These are phyloP conservation scores for Notodonta dromedarius DNA, from an alignment of 2,888 invertebrate genomes.

Conservation along the genomic window DNA sequence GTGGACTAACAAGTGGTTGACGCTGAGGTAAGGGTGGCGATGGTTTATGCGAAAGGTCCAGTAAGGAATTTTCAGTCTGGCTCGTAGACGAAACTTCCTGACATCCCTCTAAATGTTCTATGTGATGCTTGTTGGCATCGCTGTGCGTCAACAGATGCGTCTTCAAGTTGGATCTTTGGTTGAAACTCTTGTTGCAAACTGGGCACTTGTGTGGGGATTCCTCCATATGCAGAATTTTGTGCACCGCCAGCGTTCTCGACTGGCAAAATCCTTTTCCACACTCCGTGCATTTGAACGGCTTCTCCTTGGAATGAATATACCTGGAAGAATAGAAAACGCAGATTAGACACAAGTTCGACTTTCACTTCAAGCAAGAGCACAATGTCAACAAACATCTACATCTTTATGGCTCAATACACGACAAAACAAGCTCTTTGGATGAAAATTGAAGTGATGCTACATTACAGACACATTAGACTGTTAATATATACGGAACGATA, in stretches of 20 bases:
- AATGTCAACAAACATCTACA: slow-evolving; percentile 57
- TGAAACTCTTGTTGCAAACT: slow-evolving; percentile 94
- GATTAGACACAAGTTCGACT: slow-evolving; percentile 53
- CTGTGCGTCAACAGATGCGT: slow-evolving; percentile 95
- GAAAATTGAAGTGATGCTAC: slow-evolving; percentile 63
- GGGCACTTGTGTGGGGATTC: slow-evolving; percentile 97
- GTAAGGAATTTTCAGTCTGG: slow-evolving; percentile 74
- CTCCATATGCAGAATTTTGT: slow-evolving; percentile 96
- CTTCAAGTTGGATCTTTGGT: slow-evolving; percentile 96
- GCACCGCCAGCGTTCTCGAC: slow-evolving; percentile 97
- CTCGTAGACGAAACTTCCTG: slow-evolving; percentile 82
- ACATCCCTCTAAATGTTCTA: slow-evolving; percentile 79
- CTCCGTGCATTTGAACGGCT: slow-evolving; percentile 98
- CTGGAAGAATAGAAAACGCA: slow-evolving; percentile 83
- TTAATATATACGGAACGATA: slow-evolving; percentile 67
- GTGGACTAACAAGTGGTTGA: slow-evolving; percentile 57
- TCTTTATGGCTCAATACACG: slow-evolving; percentile 59
- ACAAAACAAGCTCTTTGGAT: slow-evolving; percentile 57
- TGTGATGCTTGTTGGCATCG: slow-evolving; percentile 84
- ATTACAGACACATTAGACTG: slow-evolving; percentile 67
- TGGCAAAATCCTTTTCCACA: slow-evolving; percentile 99
- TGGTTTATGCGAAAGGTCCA: slow-evolving; percentile 85
- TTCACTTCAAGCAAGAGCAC: slow-evolving; percentile 54
- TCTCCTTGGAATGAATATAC: slow-evolving; percentile 99
- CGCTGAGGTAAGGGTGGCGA: slow-evolving; percentile 62